Base-by-base conservation (phyloP, 2,113 vertebrate species). In the Noctilio leporinus region DNA sequence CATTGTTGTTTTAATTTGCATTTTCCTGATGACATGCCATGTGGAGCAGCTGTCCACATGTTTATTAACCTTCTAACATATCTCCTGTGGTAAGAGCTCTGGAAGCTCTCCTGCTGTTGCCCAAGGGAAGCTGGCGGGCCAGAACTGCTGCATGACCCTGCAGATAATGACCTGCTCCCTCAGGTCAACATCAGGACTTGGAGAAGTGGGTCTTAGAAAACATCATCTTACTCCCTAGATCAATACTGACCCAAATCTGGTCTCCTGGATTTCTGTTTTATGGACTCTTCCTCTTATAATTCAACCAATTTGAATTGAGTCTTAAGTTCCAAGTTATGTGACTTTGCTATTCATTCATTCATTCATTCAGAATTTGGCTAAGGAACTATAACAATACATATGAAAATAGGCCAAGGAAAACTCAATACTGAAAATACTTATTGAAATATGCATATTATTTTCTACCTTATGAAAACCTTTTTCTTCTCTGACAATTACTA, bases 371-470 rank as follows among this genome's bases (percentile, higher is more conserved):
- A 93, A 91, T 90, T 73, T 85, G 64, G 16, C 7, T 35, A 65
- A 70, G 62, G 47, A 82, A 93, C 16, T 38, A 77, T 43, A 30
- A 73, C 11, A 64, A 86, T 83, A 65, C 76, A 30, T 35, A 84
- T 51, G 45, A 92, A 94, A 96, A 73, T 84, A 72, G 19, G 72
- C 24, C 93, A 94, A 93, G 55, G n/a, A 93, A 86, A 91, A 78
- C 15, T 90, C 76, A 93, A 43, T 43, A 76, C 51, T 65, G 22
- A 95, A 95, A 95, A 47, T 73, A 69, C 62, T 78, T 69, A 75
- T 22, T 35, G 35, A 89, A 93, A 87, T 73, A 45, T 69, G 6
- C 80, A 28, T 85, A 43, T 80, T 90, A 93, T 59, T 83, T 94
- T 91, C 83, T 59, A 35, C 55, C 53, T 94, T 87, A 62, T 22